phyloP scores from a whole-genome alignment of 2,888 invertebrate species.

The Masnerella sp. region DNA sequence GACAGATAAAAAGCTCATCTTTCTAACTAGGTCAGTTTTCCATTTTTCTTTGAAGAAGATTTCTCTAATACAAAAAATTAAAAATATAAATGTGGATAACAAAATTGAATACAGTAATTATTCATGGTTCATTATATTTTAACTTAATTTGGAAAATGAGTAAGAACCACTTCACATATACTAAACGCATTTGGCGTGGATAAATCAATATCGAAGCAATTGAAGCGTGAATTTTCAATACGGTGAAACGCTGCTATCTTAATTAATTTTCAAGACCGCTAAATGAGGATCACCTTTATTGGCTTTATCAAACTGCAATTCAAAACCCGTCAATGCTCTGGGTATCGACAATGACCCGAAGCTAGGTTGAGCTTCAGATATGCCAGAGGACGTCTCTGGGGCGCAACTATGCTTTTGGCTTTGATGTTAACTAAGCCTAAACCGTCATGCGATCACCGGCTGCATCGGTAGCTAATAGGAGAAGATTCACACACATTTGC shows the following conservation, averaged over 20 bases:
- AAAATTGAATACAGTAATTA: too few species aligned
- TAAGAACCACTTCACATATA: too few species aligned
- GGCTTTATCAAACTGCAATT: slow-evolving; percentile 60
- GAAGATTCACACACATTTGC: slow-evolving; percentile 60
- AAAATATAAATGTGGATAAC: too few species aligned
- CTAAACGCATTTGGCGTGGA: too few species aligned
- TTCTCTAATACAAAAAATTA: too few species aligned
- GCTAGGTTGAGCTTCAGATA: slow-evolving; percentile 55
- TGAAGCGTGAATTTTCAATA: slow-evolving; percentile 24
- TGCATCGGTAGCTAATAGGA: slow-evolving; percentile 68
- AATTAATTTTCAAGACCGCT: slow-evolving; percentile 46
- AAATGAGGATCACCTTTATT: slow-evolving; percentile 52
- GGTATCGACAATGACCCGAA: slow-evolving; percentile 57
- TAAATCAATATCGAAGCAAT: slow-evolving; percentile 12
- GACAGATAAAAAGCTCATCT: too few species aligned
- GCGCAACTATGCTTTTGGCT: slow-evolving; percentile 77
- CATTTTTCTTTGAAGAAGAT: too few species aligned
- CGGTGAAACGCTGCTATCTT: slow-evolving; percentile 26
- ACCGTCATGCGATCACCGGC: slow-evolving; percentile 70
- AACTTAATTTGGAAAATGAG: too few species aligned
- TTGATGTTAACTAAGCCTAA: slow-evolving; percentile 73
- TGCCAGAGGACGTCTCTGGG: slow-evolving; percentile 71
- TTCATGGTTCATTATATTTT: too few species aligned
- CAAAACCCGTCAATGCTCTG: slow-evolving; percentile 57
- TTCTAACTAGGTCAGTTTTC: too few species aligned